Base-by-base conservation (phyloP, 2,888 invertebrate species). In the Caenorhabditis sulstoni region DNA sequence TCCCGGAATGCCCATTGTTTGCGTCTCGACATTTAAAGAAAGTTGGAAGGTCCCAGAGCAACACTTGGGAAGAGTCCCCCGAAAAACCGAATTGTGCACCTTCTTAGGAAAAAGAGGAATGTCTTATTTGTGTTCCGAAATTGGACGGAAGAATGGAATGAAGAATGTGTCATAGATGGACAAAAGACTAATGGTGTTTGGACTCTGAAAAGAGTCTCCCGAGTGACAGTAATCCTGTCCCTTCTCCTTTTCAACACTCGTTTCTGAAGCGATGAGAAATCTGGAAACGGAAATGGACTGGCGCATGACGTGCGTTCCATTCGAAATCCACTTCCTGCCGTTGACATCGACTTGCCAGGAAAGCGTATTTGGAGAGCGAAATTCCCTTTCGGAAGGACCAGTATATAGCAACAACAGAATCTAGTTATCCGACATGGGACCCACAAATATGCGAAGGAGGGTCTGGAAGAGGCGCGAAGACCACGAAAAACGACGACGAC, bases 391-490 rank as follows among this genome's bases (percentile, higher is more conserved):
- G 73, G 39, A 29, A 29, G 55, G 37, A 37, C 8, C 58, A 57
- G 64, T 58, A 52, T 73, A 71, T 71, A 50, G 64, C 61, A 62
- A 71, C 71, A 57, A 64, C 71, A 71, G 64, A 73, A 73, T 73
- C 58, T 58, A 73, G 73, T 73, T 73, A 73, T 70, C 70, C 70
- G 49, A 47, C 44, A 52, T 59, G 59, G n/a, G 8, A 23, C 22
- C 29, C 23, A 58, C 29, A 57, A 59, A 68, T 68, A 61, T 55
- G 61, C 37, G 44, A 53, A 49, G 52, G 22, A 53, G 59, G 5
- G 45, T 59, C 39, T 64, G 64, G 44, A 57, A 49, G 49, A 45
- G 55, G 50, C 50, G 22, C 18, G 64, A 41, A 18, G 37, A 57
- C 57, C 22, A 16, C 18, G 22, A 41, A 29, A 7, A 16, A 57